These are phyloP conservation scores for Orycteropus afer DNA, from an alignment of 2,113 vertebrate genomes.

Conservation along the genomic window DNA sequence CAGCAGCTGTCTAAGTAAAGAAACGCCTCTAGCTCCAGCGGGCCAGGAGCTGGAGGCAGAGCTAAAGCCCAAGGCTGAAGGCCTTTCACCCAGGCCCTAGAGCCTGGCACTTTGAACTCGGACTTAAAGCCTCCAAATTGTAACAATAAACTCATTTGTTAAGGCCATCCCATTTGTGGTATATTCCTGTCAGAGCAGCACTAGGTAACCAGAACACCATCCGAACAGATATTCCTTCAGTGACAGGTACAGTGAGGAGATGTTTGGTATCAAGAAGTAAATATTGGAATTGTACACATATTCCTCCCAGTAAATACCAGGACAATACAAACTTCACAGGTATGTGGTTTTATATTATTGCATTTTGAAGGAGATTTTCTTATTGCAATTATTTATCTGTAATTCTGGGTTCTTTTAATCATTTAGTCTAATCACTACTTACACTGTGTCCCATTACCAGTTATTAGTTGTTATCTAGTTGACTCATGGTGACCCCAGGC, in stretches of 20 bases:
- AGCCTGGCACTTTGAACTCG: too few relatives aligned
- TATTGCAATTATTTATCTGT: not conserved
- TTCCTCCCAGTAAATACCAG: not conserved
- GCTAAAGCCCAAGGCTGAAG: too few relatives aligned
- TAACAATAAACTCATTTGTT: too few relatives aligned
- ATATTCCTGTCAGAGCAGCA: too few relatives aligned
- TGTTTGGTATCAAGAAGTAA: not conserved
- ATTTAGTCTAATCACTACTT: not conserved
- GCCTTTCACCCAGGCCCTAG: too few relatives aligned
- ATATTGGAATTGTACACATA: not conserved
- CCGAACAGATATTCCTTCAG: not conserved
- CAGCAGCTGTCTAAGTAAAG: too few relatives aligned
- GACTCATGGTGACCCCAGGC: not conserved
- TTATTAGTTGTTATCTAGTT: not conserved
- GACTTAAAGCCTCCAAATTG: too few relatives aligned
- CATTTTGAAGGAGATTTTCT: not conserved
- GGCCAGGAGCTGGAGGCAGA: too few relatives aligned
- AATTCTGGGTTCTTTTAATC: not conserved
- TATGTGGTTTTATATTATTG: not conserved
- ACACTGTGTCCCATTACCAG: not conserved
- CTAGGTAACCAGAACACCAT: too few relatives aligned
- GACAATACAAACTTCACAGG: not conserved
- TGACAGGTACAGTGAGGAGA: not conserved
- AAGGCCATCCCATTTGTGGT: too few relatives aligned
- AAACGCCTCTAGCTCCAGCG: too few relatives aligned